A percentile compares a stretch with the other conserved stretches of the same genome.
Conservation (phyloP, 1,140 invertebrate genomes). For the Nymphalis io region DNA sequence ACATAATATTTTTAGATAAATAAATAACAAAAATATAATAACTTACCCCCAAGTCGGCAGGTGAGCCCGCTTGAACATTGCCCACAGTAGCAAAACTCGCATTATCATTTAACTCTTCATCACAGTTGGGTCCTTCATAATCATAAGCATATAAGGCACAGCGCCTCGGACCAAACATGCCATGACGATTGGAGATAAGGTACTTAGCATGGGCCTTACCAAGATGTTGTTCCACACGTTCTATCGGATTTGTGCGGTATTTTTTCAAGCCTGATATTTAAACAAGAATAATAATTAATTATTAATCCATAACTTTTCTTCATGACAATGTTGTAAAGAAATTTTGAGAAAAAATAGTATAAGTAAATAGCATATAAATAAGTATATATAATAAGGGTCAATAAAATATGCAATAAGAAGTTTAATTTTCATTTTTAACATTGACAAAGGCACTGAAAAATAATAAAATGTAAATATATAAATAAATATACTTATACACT, state of each 20-base stretch:
- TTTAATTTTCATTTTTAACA: too few species aligned
- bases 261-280: slow-evolving; percentile 90
- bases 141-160: slow-evolving; percentile 21
- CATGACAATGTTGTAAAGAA: too few species aligned
- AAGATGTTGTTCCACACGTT: slow-evolving; percentile 90
- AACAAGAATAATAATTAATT: not conserved
- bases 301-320: too few species aligned
- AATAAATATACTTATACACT: too few species aligned
- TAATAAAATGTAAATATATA: too few species aligned
- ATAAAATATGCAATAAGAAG: too few species aligned
- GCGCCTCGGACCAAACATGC: not conserved
- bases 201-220: slow-evolving; percentile 77
- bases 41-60: slow-evolving; percentile 88
- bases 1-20: too few species aligned
- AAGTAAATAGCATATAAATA: too few species aligned
- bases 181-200: slow-evolving; percentile 24
- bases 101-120: slow-evolving; percentile 32
- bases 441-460: too few species aligned
- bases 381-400: too few species aligned
- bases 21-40: not conserved
- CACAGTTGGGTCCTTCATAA: slow-evolving; percentile 10
- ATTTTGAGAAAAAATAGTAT: too few species aligned
- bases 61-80: slow-evolving; percentile 88
- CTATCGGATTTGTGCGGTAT: slow-evolving; percentile 92
- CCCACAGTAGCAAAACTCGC: slow-evolving; percentile 87